These are phyloP conservation scores for Chelonia mydas DNA, from an alignment of 2,797 vertebrate genomes.

Conservation along the genomic window DNA sequence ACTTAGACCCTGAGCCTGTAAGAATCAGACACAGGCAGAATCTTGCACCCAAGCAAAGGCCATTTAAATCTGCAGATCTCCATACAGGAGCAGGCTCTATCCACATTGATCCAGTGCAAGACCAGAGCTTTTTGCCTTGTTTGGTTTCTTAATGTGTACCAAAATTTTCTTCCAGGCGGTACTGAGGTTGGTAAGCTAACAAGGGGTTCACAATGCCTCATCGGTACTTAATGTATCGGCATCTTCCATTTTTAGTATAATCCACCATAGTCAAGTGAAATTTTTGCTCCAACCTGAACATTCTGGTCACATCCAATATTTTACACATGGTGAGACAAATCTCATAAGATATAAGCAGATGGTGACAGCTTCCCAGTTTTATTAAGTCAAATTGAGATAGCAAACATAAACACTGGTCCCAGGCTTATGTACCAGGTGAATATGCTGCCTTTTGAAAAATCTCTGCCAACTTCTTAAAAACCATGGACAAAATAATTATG, in stretches of 20 bases:
- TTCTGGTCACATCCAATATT: slow-evolving; percentile 42
- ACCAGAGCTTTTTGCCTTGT: neutral
- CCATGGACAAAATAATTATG: neutral
- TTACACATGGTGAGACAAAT: slow-evolving; percentile 47
- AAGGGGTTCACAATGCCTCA: neutral
- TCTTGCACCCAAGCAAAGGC: neutral
- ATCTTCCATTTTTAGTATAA: slow-evolving; percentile 19
- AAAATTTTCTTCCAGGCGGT: neutral
- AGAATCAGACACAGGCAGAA: neutral
- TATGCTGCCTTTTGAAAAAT: slow-evolving; percentile 33
- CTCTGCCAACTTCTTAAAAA: slow-evolving; percentile 30
- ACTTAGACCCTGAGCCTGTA: neutral
- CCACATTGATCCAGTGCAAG: neutral
- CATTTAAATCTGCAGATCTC: neutral
- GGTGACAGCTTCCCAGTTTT: slow-evolving; percentile 34
- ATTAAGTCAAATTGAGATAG: slow-evolving; percentile 61
- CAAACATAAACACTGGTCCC: slow-evolving; percentile 54
- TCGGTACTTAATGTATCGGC: neutral
- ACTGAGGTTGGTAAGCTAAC: neutral
- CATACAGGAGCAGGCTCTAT: neutral
- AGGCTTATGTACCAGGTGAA: slow-evolving; percentile 49
- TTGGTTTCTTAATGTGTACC: neutral
- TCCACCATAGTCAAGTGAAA: neutral
- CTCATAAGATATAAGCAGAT: slow-evolving; percentile 60
- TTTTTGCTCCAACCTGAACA: slow-evolving; percentile 13